Evolutionary conservation across 2,888 invertebrate species (phyloP).

Genomic region (Danaus chrysippus): DNA sequence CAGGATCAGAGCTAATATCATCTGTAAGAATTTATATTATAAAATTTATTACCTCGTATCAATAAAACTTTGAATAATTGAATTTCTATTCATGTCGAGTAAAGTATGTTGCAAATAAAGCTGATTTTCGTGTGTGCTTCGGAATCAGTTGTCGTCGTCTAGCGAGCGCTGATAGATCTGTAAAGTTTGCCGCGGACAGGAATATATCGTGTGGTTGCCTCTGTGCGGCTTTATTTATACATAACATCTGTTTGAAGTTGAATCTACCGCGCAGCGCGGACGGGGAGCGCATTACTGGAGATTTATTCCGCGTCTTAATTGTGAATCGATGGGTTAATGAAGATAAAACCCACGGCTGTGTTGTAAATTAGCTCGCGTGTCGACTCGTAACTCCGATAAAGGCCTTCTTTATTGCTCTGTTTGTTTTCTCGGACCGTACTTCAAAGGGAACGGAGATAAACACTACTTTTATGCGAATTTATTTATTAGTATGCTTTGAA

Average conservation of each 20-base stretch:
- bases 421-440: conserved; percentile 76
- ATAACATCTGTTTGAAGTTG: conserved; percentile 79
- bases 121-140: conserved; percentile 46
- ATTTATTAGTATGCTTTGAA: conserved; percentile 59
- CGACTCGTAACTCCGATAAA: conserved; percentile 77
- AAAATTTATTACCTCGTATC: conserved; percentile 1
- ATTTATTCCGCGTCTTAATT: conserved; percentile 79
- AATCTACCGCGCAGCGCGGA: conserved; percentile 73
- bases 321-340: conserved; percentile 80
- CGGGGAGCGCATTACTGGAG: conserved; percentile 76
- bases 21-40: conserved; percentile 16
- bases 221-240: conserved; percentile 78
- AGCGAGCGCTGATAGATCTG: conserved; percentile 70
- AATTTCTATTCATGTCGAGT: not conserved
- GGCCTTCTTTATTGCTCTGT: conserved; percentile 78
- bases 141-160: conserved; percentile 52
- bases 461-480: conserved; percentile 72
- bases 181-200: conserved; percentile 78
- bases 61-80: not conserved
- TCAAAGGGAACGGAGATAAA: conserved; percentile 76
- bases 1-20: conserved; percentile 32
- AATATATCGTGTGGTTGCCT: conserved; percentile 79
- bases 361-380: conserved; percentile 80
- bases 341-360: conserved; percentile 78
- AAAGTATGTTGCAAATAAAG: conserved; percentile 43